Conservation (phyloP, 2,888 invertebrate species). For the Steinernema hermaphroditum region DNA sequence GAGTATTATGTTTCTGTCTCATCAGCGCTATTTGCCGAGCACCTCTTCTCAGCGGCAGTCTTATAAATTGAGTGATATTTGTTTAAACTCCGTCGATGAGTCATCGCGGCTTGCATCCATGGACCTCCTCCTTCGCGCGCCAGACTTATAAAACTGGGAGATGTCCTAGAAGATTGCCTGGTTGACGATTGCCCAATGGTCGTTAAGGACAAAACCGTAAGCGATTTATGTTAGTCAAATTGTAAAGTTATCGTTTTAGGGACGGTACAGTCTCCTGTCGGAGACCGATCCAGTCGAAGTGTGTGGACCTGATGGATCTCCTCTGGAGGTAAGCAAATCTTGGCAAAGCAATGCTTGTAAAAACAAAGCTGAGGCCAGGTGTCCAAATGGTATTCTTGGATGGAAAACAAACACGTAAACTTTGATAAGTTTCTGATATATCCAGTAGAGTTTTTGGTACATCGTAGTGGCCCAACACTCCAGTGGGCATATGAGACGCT, state of each 20-base stretch:
- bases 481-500: too few species aligned
- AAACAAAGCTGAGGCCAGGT: too few species aligned
- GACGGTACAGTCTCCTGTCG: constrained; percentile 11
- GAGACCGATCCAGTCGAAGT: constrained; percentile 17
- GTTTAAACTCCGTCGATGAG: constrained; percentile 16
- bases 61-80: constrained; percentile 24
- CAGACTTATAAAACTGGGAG: neutral
- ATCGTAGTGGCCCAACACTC: too few species aligned
- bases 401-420: too few species aligned
- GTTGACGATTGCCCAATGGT: neutral
- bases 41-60: constrained; percentile 20
- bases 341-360: too few species aligned
- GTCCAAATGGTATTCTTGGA: too few species aligned
- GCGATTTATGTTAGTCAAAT: neutral
- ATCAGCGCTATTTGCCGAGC: constrained; percentile 13
- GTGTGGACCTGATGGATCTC: constrained; percentile 6
- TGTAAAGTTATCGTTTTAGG: neutral
- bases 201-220: constrained; percentile 18
- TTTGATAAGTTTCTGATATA: too few species aligned
- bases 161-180: neutral
- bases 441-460: too few species aligned
- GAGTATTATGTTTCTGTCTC: constrained; percentile 12
- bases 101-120: neutral
- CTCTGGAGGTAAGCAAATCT: neutral
- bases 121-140: neutral